A percentile compares a stretch with the other conserved stretches of the same genome.
phyloP scores from a whole-genome alignment of 2,113 vertebrate genomes.

The Cisticola juncidis region DNA sequence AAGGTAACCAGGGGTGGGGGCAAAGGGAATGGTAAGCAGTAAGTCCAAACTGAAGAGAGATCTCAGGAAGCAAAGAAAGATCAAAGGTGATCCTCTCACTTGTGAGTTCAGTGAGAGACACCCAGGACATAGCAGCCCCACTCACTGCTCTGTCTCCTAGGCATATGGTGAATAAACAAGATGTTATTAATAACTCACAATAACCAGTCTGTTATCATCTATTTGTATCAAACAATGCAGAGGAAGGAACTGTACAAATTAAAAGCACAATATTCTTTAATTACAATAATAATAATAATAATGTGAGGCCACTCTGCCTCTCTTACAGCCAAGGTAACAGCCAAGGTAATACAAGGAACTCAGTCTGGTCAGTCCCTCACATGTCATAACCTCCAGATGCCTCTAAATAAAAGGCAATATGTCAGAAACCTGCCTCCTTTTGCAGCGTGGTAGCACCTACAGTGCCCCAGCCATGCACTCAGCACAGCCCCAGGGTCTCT shows the following conservation, averaged over 20 bases:
- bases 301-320: background rate
- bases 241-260: slow-evolving; percentile 29
- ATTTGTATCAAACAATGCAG: background rate
- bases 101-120: background rate
- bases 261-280: slow-evolving; percentile 48
- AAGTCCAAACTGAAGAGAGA: background rate
- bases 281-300: background rate
- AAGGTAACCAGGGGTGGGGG: background rate
- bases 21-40: background rate
- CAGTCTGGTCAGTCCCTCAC: background rate
- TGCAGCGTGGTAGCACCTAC: background rate
- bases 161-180: background rate
- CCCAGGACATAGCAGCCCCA: background rate
- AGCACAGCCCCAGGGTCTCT: background rate
- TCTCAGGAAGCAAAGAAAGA: background rate
- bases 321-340: background rate
- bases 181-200: slow-evolving; percentile 30
- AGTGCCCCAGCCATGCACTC: background rate
- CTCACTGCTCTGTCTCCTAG: background rate
- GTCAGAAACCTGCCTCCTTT: background rate
- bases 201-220: background rate
- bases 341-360: background rate
- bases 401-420: background rate
- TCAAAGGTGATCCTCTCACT: background rate
- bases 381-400: background rate